These are phyloP conservation scores for Scaptomyza caliginosa DNA, from an alignment of 2,888 invertebrate species.

Conservation along the genomic window DNA sequence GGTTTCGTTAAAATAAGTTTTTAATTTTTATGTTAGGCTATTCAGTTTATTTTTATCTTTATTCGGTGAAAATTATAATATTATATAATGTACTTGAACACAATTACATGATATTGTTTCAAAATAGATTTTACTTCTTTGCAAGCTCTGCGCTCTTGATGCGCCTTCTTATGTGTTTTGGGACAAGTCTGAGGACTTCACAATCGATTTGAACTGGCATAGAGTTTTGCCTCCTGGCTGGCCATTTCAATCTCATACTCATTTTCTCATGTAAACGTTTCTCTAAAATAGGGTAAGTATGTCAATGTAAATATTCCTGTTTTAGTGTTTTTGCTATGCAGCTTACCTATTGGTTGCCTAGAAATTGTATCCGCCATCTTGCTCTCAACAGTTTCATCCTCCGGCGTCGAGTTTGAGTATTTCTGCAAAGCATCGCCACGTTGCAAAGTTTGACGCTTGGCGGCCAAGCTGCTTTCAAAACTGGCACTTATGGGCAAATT, in stretches of 20 bases:
- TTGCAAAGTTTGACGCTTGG: constrained; percentile 81
- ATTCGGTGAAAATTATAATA: no score
- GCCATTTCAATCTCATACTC: constrained; percentile 64
- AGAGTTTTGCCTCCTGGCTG: constrained; percentile 80
- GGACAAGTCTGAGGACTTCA: constrained; percentile 82
- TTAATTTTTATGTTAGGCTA: no score
- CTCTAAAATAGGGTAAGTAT: constrained; percentile 12
- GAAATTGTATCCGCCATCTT: background rate
- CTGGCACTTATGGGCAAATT: constrained; percentile 31
- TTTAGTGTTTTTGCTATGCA: background rate
- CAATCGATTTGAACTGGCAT: constrained; percentile 84
- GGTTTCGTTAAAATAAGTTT: no score
- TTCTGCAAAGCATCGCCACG: constrained; percentile 83
- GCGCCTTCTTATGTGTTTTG: constrained; percentile 82
- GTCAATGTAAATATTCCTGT: background rate
- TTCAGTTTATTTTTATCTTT: no score
- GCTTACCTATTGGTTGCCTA: constrained; percentile 34
- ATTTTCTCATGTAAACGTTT: constrained; percentile 11
- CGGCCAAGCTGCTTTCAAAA: constrained; percentile 76
- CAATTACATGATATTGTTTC: no score
- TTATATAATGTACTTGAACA: no score
- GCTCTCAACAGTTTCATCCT: constrained; percentile 67
- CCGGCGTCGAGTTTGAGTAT: constrained; percentile 80
- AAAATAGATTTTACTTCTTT: constrained; percentile 22
- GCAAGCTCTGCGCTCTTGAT: constrained; percentile 80